Conservation (phyloP, 1,140 invertebrate species). For the Aphaenogaster rudis region DNA sequence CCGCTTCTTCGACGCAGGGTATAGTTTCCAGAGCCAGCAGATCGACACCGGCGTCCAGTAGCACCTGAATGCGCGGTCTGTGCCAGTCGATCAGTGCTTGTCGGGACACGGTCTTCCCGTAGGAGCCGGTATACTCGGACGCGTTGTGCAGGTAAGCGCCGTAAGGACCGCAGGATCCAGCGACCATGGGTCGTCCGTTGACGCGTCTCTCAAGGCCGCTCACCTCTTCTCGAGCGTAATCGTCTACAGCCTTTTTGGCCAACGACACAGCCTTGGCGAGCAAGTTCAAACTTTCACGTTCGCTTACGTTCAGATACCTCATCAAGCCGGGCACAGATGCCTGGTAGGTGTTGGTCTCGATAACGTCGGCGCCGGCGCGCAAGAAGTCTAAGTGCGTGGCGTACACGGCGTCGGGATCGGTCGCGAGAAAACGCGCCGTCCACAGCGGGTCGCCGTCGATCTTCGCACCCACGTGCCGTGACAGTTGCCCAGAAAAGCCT, state of each 20-base stretch:
- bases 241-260: slow-evolving; percentile 89
- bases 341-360: slow-evolving; percentile 96
- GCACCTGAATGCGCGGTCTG: slow-evolving; percentile 90
- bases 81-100: slow-evolving; percentile 93
- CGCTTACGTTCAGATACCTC: slow-evolving; percentile 89
- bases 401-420: slow-evolving; percentile 91
- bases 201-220: slow-evolving; percentile 57
- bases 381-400: slow-evolving; percentile 93
- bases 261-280: slow-evolving; percentile 91
- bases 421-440: slow-evolving; percentile 92
- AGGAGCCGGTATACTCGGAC: slow-evolving; percentile 96
- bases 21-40: slow-evolving; percentile 96
- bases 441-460: slow-evolving; percentile 93
- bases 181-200: slow-evolving; percentile 87
- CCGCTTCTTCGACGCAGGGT: slow-evolving; percentile 93
- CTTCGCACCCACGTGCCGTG: slow-evolving; percentile 90
- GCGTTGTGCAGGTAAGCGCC: slow-evolving; percentile 95
- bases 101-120: slow-evolving; percentile 90
- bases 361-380: slow-evolving; percentile 93
- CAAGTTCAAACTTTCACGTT: slow-evolving; percentile 89
- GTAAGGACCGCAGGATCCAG: slow-evolving; percentile 96
- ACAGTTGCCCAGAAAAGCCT: slow-evolving; percentile 93
- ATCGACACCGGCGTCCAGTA: slow-evolving; percentile 93
- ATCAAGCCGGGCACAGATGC: slow-evolving; percentile 93
- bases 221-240: slow-evolving; percentile 86